These are phyloP conservation scores for Ptychoptera albimana DNA, from an alignment of 2,888 invertebrate genomes.

Conservation along the genomic window DNA sequence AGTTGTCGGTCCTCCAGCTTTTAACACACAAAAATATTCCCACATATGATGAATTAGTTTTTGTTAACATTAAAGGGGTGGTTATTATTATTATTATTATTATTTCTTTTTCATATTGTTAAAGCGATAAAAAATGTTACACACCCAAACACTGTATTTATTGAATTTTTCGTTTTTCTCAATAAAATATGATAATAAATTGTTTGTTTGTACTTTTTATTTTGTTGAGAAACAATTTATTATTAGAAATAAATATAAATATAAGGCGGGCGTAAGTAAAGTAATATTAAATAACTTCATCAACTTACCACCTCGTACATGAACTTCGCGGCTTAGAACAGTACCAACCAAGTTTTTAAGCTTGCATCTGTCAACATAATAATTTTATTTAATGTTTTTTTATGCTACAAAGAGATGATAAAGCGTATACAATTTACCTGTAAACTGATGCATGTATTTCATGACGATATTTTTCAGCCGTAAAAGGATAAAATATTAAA, in stretches of 20 bases:
- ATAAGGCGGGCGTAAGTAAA: neutral
- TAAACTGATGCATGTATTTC: slow-evolving; percentile 76
- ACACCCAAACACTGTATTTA: neutral
- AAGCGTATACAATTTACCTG: slow-evolving; percentile 32
- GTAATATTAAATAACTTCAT: slow-evolving; percentile 1
- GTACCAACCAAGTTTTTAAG: slow-evolving; percentile 55
- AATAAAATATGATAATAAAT: too few species aligned
- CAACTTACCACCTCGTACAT: slow-evolving; percentile 75
- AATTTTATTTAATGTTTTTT: neutral
- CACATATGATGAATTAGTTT: too few species aligned
- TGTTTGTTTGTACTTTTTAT: too few species aligned
- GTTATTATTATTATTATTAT: too few species aligned
- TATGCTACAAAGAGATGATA: neutral
- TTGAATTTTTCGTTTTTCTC: slow-evolving; percentile 1
- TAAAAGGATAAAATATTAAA: slow-evolving; percentile 70
- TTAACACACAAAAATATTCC: too few species aligned
- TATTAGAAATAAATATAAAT: neutral
- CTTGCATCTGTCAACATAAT: slow-evolving; percentile 29
- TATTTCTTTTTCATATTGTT: too few species aligned
- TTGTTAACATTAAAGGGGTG: too few species aligned
- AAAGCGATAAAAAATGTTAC: neutral
- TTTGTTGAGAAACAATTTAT: too few species aligned
- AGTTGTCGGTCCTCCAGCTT: too few species aligned
- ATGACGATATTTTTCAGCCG: slow-evolving; percentile 61
- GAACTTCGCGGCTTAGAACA: slow-evolving; percentile 71